Conservation (phyloP, 2,113 vertebrate genomes). For the Bubo blakistoni region DNA sequence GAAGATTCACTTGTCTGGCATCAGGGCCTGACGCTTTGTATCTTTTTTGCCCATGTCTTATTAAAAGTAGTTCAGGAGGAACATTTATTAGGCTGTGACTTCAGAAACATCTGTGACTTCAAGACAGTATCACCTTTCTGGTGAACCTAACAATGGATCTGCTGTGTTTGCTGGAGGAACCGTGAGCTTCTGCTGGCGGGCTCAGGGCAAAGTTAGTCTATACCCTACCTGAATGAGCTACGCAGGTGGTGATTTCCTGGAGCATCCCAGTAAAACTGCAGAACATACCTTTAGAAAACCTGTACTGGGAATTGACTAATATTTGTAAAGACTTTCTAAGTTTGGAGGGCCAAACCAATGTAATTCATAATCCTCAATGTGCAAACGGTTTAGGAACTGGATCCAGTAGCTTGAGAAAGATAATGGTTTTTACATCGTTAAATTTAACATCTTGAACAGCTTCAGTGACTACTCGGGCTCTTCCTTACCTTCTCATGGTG, state of each 20-base stretch:
- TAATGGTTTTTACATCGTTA: not conserved
- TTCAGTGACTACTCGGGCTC: not conserved
- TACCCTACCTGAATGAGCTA: not conserved
- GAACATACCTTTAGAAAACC: not conserved
- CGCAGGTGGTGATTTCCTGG: not conserved
- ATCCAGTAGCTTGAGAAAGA: not conserved
- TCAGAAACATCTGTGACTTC: not conserved
- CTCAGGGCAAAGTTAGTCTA: not conserved
- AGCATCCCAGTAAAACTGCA: not conserved
- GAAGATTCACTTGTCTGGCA: not conserved
- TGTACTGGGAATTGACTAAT: rapidly evolving
- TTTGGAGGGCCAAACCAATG: not conserved
- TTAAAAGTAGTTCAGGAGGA: not conserved
- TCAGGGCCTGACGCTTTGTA: not conserved
- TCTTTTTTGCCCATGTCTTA: not conserved
- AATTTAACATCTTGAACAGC: not conserved
- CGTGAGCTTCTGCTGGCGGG: not conserved
- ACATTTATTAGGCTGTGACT: not conserved
- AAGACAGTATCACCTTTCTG: not conserved
- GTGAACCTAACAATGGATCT: not conserved
- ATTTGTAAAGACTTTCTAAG: not conserved
- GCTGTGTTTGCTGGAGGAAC: not conserved
- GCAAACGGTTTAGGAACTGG: not conserved
- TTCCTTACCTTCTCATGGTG: not conserved
- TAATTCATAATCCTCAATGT: not conserved